These are phyloP conservation scores for Glaucidium brasilianum DNA, from an alignment of 2,113 vertebrate genomes.

Conservation along the genomic window DNA sequence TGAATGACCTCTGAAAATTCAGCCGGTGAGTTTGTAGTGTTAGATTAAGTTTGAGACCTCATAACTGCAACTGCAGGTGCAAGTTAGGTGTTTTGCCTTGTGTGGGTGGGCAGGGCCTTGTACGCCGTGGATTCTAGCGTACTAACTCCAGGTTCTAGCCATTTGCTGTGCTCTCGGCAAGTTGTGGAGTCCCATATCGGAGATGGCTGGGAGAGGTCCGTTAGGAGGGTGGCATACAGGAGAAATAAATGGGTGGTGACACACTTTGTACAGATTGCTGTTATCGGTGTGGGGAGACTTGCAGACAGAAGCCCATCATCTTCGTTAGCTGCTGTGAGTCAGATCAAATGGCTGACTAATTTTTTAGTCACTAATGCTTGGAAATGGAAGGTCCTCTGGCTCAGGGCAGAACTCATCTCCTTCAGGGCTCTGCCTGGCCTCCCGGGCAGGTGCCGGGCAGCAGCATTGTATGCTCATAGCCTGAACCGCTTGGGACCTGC, in stretches of 20 bases:
- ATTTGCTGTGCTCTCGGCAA: background rate
- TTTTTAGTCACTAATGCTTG: background rate
- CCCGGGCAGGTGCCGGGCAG: background rate
- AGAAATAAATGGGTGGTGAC: background rate
- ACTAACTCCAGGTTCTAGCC: background rate
- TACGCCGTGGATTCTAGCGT: background rate
- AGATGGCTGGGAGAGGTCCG: background rate
- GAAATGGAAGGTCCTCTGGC: background rate
- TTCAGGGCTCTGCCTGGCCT: background rate
- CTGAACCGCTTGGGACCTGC: too few species aligned
- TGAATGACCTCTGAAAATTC: background rate
- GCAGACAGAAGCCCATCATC: background rate
- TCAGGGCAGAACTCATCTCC: background rate
- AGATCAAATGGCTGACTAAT: background rate
- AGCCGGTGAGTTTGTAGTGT: background rate
- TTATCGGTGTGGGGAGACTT: background rate
- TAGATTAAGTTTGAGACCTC: background rate
- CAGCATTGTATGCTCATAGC: rapidly evolving
- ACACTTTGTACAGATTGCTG: background rate
- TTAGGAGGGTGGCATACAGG: background rate
- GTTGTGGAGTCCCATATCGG: background rate
- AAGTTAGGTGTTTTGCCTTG: background rate
- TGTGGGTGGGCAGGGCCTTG: background rate
- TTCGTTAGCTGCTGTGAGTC: background rate
- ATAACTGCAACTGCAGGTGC: background rate